Evolutionary conservation across 2,797 vertebrate genomes (phyloP).

Genomic region (Nothura maculosa): DNA sequence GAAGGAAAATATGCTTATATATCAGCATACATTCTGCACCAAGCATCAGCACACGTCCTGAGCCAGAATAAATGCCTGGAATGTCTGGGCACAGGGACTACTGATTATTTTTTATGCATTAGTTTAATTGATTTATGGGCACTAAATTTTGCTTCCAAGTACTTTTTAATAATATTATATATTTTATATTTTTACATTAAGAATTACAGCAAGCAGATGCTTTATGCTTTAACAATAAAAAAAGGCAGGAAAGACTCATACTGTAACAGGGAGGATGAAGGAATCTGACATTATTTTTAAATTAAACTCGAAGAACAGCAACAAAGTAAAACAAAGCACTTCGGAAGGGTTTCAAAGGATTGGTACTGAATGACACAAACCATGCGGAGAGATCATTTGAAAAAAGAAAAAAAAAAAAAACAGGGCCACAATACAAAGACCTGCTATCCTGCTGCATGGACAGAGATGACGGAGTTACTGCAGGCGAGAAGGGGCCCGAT

Average conservation of each 20-base stretch:
- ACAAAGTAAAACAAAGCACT: conserved; percentile 55
- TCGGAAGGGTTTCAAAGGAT: conserved; percentile 52
- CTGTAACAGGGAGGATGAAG: conserved; percentile 47
- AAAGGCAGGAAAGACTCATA: conserved; percentile 15
- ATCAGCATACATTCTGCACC: neutral
- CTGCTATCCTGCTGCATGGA: neutral
- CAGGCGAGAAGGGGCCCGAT: neutral
- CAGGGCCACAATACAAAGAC: neutral
- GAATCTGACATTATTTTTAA: conserved; percentile 39
- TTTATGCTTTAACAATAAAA: conserved; percentile 45
- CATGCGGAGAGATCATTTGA: conserved; percentile 61
- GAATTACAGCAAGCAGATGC: conserved; percentile 59
- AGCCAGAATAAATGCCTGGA: conserved; percentile 17
- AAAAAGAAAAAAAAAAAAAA: neutral
- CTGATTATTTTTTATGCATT: conserved; percentile 39
- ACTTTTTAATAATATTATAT: conserved; percentile 58
- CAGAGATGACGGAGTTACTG: neutral
- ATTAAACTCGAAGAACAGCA: conserved; percentile 31
- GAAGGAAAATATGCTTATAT: neutral
- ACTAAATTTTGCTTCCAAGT: conserved; percentile 48
- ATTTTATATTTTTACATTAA: conserved; percentile 41
- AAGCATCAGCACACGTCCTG: neutral
- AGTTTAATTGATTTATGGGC: conserved; percentile 70
- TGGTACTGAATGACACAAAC: conserved; percentile 59
- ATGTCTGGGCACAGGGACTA: neutral